These are phyloP conservation scores for Sebastes trivittatus DNA, from an alignment of 2,797 vertebrate species.

Conservation along the genomic window DNA sequence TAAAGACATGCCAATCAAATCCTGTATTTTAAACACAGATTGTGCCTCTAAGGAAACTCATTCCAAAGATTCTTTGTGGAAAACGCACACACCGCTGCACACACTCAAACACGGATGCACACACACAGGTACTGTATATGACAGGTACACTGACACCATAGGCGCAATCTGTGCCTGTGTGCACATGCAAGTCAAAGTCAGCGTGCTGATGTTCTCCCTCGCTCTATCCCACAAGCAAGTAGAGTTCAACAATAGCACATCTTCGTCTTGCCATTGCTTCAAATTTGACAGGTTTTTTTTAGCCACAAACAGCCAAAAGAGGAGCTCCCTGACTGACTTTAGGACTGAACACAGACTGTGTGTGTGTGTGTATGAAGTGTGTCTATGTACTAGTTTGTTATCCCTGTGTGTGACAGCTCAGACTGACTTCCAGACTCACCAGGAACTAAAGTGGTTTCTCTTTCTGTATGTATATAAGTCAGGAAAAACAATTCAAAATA, in stretches of 20 bases:
- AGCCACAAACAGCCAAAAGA: conserved; percentile 13
- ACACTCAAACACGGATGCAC: background rate
- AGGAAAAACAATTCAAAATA: background rate
- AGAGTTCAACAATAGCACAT: conserved; percentile 7
- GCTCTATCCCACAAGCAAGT: background rate
- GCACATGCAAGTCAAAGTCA: background rate
- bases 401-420: background rate
- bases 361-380: background rate
- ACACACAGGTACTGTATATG: background rate
- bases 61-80: background rate
- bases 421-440: background rate
- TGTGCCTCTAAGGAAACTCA: background rate
- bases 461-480: background rate
- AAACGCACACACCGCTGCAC: background rate
- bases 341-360: background rate
- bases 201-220: conserved; percentile 4
- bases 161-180: background rate
- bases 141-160: conserved; percentile 16
- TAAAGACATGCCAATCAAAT: background rate
- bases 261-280: background rate
- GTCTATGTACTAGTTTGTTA: background rate
- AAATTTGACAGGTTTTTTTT: conserved; percentile 18
- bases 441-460: background rate
- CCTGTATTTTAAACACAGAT: background rate
- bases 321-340: background rate